A percentile compares a stretch with the other conserved stretches of the same genome.
These are phyloP conservation scores for Aphis gossypii DNA, from an alignment of 1,140 invertebrate species.

Conservation along the genomic window DNA sequence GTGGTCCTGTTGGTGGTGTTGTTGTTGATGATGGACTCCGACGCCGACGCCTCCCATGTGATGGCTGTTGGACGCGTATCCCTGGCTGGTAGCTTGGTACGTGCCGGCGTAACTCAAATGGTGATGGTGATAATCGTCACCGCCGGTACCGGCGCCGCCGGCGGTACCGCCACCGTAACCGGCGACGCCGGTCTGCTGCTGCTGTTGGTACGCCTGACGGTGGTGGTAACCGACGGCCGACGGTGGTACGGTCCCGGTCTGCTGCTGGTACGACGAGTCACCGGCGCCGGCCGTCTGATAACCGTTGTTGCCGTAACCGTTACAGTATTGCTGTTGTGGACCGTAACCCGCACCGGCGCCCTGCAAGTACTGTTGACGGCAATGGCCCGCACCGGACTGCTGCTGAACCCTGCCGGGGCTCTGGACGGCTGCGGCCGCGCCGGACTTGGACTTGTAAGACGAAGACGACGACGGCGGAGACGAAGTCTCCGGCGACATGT, in stretches of 20 bases:
- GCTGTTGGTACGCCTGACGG: constrained; percentile 60
- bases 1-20: constrained; percentile 60
- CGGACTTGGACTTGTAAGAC: constrained; percentile 50
- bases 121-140: constrained; percentile 62
- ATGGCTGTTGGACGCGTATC: constrained; percentile 62
- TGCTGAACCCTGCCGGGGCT: constrained; percentile 61
- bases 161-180: constrained; percentile 41
- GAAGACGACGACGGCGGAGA: constrained; percentile 26
- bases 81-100: constrained; percentile 62
- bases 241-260: constrained; percentile 60
- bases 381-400: constrained; percentile 56
- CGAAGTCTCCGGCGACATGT: constrained; percentile 43
- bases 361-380: constrained; percentile 60
- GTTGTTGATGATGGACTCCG: constrained; percentile 60
- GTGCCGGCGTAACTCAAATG: constrained; percentile 34
- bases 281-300: constrained; percentile 9
- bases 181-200: constrained; percentile 61
- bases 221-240: constrained; percentile 61
- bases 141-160: constrained; percentile 58
- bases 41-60: constrained; percentile 61
- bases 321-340: constrained; percentile 47
- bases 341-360: constrained; percentile 22
- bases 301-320: constrained; percentile 47
- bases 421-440: constrained; percentile 61
- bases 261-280: neutral